phyloP scores from a whole-genome alignment of 2,113 vertebrate genomes.

The Zosterops japonicus region DNA sequence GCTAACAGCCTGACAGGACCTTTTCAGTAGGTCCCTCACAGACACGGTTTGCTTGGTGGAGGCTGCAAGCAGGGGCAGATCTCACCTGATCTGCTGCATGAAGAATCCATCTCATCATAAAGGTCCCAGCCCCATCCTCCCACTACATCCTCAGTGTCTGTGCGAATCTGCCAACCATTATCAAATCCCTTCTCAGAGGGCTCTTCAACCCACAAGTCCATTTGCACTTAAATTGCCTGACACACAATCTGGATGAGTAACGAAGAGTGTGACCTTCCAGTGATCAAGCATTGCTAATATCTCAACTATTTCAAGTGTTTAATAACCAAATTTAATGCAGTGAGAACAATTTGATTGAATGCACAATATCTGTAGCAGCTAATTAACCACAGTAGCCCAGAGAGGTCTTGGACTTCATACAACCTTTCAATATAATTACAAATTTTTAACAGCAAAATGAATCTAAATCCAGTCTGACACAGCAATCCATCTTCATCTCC shows the following conservation, averaged over 20 bases:
- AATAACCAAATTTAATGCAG: conserved; percentile 55
- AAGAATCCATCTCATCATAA: background rate
- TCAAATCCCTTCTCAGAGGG: background rate
- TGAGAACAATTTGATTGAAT: conserved; percentile 26
- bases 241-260: conserved; percentile 4
- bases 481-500: conserved; percentile 47
- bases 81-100: background rate
- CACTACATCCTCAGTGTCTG: background rate
- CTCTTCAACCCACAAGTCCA: conserved; percentile 23
- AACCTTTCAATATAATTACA: conserved; percentile 45
- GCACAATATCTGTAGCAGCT: conserved; percentile 27
- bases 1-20: background rate
- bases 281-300: background rate
- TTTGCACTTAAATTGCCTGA: conserved; percentile 23
- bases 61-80: background rate
- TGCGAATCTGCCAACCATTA: background rate
- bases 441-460: conserved; percentile 44
- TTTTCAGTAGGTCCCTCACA: background rate
- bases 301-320: conserved; percentile 24
- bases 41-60: background rate
- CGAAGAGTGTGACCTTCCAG: conserved; percentile 29
- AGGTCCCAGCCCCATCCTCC: background rate
- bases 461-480: conserved; percentile 45
- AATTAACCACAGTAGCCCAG: conserved; percentile 46
- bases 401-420: conserved; percentile 42